Percentiles rank a stretch among this genome's conserved stretches.
phyloP scores from a whole-genome alignment of 35 echinoderm and acorn worm genomes.

The Ophioderma brevispina region DNA sequence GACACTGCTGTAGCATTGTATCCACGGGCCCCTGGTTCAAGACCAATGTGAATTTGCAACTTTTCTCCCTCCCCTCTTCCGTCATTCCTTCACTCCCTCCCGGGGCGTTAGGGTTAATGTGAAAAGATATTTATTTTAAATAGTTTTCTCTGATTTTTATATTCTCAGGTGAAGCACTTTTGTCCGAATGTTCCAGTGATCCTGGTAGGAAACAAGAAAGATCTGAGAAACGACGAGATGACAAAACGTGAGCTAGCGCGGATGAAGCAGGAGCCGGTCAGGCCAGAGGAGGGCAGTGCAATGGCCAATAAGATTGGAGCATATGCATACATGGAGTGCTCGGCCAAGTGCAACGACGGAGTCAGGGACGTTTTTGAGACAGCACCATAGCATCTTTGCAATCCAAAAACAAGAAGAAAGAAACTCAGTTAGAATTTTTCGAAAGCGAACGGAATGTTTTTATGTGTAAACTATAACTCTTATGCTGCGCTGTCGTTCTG shows the following conservation, averaged over 20 bases:
- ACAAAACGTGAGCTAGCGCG: constrained; percentile 60
- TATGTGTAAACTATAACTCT: too few relatives aligned
- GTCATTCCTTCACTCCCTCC: too few relatives aligned
- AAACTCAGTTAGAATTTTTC: too few relatives aligned
- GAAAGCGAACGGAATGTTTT: too few relatives aligned
- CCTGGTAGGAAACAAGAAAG: constrained; percentile 89
- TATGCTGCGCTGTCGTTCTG: too few relatives aligned
- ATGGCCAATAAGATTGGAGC: constrained; percentile 72
- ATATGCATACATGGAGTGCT: constrained; percentile 76
- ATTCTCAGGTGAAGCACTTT: constrained; percentile 72
- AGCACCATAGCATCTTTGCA: constrained; percentile 73
- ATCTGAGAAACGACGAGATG: constrained; percentile 61
- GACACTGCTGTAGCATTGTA: too few relatives aligned
- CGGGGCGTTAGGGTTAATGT: too few relatives aligned
- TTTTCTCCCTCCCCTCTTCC: too few relatives aligned
- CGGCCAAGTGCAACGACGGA: constrained; percentile 80
- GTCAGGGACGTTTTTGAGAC: constrained; percentile 87
- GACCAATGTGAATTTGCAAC: too few relatives aligned
- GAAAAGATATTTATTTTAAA: too few relatives aligned
- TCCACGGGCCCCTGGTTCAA: too few relatives aligned
- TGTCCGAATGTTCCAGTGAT: constrained; percentile 90
- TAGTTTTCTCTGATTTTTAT: constrained; percentile 2
- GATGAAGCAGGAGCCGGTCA: constrained; percentile 71
- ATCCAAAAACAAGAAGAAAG: constrained; percentile 57
- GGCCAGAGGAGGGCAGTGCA: constrained; percentile 63